Conservation (phyloP, 2,888 invertebrate genomes). For the Gymnoscelis rufifasciata region DNA sequence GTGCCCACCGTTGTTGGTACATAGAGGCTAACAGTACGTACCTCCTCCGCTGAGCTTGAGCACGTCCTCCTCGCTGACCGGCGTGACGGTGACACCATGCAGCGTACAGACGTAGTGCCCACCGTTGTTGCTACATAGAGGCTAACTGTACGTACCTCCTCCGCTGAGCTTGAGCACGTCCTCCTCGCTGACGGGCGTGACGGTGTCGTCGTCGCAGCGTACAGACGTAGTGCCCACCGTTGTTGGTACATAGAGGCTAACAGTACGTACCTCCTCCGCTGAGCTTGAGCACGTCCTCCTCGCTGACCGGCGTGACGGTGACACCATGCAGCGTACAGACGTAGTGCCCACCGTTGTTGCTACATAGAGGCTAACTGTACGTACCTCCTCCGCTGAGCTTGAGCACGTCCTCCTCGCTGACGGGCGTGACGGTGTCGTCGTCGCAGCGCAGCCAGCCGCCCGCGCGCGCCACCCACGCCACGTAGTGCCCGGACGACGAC, state of each 20-base stretch:
- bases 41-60: slow-evolving; percentile 94
- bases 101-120: slow-evolving; percentile 91
- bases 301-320: slow-evolving; percentile 90
- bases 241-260: too few species aligned
- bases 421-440: slow-evolving; percentile 94
- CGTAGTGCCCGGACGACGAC: slow-evolving; percentile 97
- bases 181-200: slow-evolving; percentile 92
- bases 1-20: too few species aligned
- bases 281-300: slow-evolving; percentile 95
- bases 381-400: slow-evolving; percentile 92
- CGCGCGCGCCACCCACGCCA: slow-evolving; percentile 92
- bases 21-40: too few species aligned
- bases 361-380: too few species aligned
- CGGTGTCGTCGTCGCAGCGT: slow-evolving; percentile 98
- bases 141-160: too few species aligned
- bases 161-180: slow-evolving; percentile 90
- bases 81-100: slow-evolving; percentile 79
- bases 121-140: too few species aligned
- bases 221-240: too few species aligned
- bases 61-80: slow-evolving; percentile 58
- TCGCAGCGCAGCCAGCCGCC: slow-evolving; percentile 96
- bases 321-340: slow-evolving; percentile 99
- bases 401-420: slow-evolving; percentile 95
- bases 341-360: too few species aligned
- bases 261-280: slow-evolving; percentile 87